Conservation (phyloP, 1,140 invertebrate species). For the Phthorimaea operculella region DNA sequence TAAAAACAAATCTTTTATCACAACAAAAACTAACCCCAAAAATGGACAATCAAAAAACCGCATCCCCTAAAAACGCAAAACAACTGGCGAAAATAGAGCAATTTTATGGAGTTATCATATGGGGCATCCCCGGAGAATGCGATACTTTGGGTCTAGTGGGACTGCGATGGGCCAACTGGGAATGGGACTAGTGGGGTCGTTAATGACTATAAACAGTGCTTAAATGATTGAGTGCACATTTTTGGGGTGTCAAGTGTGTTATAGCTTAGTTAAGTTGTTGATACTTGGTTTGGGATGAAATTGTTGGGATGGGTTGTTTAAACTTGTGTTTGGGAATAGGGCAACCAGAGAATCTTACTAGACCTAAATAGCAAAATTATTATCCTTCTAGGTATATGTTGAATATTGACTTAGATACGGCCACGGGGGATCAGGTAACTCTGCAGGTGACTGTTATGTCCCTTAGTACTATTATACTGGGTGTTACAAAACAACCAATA, state of each 20-base stretch:
- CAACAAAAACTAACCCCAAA: background rate
- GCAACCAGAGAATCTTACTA: no score
- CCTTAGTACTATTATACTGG: no score
- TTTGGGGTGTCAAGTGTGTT: background rate
- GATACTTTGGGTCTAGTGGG: background rate
- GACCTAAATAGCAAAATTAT: no score
- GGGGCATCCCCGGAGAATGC: background rate
- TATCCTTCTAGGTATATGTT: no score
- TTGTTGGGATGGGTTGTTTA: no score
- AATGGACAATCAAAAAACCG: background rate
- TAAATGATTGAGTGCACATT: conserved; percentile 3
- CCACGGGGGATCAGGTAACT: no score
- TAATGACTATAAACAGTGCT: conserved; percentile 3
- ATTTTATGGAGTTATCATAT: conserved; percentile 1
- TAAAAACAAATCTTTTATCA: background rate
- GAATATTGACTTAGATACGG: no score
- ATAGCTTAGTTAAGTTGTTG: no score
- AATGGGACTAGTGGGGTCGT: background rate
- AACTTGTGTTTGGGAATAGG: no score
- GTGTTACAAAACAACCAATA: no score
- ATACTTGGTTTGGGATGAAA: no score
- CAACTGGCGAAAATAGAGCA: background rate
- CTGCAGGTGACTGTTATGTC: no score
- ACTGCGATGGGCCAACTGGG: background rate
- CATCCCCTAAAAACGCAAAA: background rate